Conservation (phyloP, 2,888 invertebrate genomes). For the Drosophila meridiana region DNA sequence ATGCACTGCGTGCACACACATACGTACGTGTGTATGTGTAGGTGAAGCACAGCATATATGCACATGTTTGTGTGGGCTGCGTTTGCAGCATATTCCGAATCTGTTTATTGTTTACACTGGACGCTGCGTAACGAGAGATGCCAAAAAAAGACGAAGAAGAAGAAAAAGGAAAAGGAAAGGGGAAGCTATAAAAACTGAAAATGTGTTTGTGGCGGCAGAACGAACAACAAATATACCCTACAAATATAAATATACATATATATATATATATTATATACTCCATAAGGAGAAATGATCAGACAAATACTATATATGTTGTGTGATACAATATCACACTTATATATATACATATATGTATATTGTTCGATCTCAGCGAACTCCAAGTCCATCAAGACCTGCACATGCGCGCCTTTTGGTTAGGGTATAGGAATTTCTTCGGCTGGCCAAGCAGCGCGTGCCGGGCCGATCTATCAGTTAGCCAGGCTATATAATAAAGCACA, state of each 20-base stretch:
- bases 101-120: conserved; percentile 75
- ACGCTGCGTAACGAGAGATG: conserved; percentile 33
- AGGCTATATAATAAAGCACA: conserved; percentile 5
- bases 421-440: conserved; percentile 19
- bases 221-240: conserved; percentile 12
- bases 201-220: neutral
- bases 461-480: conserved; percentile 30
- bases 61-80: neutral
- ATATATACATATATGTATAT: neutral
- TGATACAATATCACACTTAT: neutral
- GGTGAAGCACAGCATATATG: neutral
- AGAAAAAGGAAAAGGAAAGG: neutral
- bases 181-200: conserved; percentile 21
- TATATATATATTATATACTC: neutral
- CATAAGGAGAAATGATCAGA: too few relatives aligned
- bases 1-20: conserved; percentile 12
- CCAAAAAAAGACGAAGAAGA: conserved; percentile 6
- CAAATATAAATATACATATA: neutral
- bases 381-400: neutral
- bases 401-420: neutral
- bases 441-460: conserved; percentile 37
- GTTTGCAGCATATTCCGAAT: conserved; percentile 49
- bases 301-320: too few relatives aligned
- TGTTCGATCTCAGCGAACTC: neutral
- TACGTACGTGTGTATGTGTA: neutral